Conservation (phyloP, 2,888 invertebrate species). For the Limenitis camilla region DNA sequence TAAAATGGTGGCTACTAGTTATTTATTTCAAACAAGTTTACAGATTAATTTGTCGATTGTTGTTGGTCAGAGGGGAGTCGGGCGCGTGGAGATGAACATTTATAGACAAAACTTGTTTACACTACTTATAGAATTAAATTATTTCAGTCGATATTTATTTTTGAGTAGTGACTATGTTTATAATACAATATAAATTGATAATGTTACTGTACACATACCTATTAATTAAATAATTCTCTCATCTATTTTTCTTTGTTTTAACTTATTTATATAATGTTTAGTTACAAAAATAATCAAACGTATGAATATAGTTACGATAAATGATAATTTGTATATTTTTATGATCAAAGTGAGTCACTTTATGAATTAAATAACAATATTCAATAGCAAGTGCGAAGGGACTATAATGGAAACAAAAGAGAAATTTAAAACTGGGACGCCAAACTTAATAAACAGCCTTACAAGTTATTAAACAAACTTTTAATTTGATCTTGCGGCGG, state of each 20-base stretch:
- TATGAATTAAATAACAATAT: no score
- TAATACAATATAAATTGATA: no score
- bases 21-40: slow-evolving; percentile 40
- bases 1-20: slow-evolving; percentile 32
- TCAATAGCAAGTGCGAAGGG: neutral
- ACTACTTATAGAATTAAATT: slow-evolving; percentile 68
- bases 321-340: no score
- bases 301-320: no score
- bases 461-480: slow-evolving; percentile 61
- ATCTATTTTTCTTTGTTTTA: no score
- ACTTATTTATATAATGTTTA: no score
- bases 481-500: slow-evolving; percentile 56
- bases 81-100: slow-evolving; percentile 40
- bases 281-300: no score
- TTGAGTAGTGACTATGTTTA: slow-evolving; percentile 30
- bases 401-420: slow-evolving; percentile 22
- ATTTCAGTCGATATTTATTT: slow-evolving; percentile 48
- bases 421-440: slow-evolving; percentile 37
- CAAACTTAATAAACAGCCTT: slow-evolving; percentile 37
- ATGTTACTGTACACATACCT: no score
- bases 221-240: no score
- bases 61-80: slow-evolving; percentile 33
- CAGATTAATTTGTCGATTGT: slow-evolving; percentile 39
- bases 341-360: no score
- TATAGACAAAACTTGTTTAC: slow-evolving; percentile 64